Percentiles rank a stretch among this genome's conserved stretches.
Evolutionary conservation across 1,140 invertebrate genomes (phyloP).

Genomic region (Anadara kagoshimensis): DNA sequence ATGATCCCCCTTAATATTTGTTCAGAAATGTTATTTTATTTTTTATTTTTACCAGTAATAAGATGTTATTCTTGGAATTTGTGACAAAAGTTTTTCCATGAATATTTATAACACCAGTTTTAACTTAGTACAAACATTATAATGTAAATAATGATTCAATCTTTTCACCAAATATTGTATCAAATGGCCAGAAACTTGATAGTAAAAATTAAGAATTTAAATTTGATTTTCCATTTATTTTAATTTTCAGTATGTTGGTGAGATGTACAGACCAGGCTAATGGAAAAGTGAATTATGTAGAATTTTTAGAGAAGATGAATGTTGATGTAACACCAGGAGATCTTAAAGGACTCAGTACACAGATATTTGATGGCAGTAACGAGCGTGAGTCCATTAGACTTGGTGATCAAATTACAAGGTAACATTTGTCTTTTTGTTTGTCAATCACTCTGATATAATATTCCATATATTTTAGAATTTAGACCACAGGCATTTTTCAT

Average conservation of each 20-base stretch:
- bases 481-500: not conserved
- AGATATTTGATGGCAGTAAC: constrained; percentile 61
- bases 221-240: not conserved
- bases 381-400: constrained; percentile 48
- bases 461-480: not conserved
- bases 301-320: constrained; percentile 64
- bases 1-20: too few species aligned
- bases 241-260: constrained; percentile 55
- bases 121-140: too few species aligned
- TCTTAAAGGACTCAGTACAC: constrained; percentile 64
- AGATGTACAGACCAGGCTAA: constrained; percentile 50
- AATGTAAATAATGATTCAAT: too few species aligned
- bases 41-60: too few species aligned
- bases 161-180: too few species aligned
- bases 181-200: too few species aligned
- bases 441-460: too few species aligned
- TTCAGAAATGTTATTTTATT: too few species aligned
- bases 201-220: not conserved
- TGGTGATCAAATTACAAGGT: constrained; percentile 60
- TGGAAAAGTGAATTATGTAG: constrained; percentile 66
- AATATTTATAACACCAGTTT: too few species aligned
- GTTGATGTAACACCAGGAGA: constrained; percentile 68
- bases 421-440: not conserved
- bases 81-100: too few species aligned
- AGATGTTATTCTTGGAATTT: too few species aligned